Conservation (phyloP, 2,113 vertebrate species). For the Isurus oxyrinchus region DNA sequence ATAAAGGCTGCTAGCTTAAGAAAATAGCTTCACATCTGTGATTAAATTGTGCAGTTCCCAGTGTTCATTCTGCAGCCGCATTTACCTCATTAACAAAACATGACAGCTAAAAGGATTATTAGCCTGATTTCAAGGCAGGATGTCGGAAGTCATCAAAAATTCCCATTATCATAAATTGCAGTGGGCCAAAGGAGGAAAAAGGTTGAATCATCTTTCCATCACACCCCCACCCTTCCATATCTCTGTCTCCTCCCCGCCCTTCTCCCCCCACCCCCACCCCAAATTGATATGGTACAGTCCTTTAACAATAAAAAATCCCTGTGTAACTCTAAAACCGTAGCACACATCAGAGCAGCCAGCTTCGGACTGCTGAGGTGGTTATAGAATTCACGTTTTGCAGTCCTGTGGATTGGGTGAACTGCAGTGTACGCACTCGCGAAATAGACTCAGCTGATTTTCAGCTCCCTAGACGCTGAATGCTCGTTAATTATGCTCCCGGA, state of each 20-base stretch:
- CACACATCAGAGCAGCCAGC: slow-evolving; percentile 71
- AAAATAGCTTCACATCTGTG: slow-evolving; percentile 67
- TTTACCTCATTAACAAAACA: slow-evolving; percentile 91
- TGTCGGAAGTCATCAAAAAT: slow-evolving; percentile 96
- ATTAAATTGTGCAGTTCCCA: slow-evolving; percentile 58
- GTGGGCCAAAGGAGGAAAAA: slow-evolving; percentile 54
- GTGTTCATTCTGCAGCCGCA: slow-evolving; percentile 66
- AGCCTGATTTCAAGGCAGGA: slow-evolving; percentile 85
- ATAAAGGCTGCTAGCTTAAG: slow-evolving; percentile 53
- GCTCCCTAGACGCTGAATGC: slow-evolving; percentile 42
- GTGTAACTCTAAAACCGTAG: slow-evolving; percentile 83
- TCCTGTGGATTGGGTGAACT: slow-evolving; percentile 42
- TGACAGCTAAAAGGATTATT: slow-evolving; percentile 94
- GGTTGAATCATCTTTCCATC: slow-evolving; percentile 61
- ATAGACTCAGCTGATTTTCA: slow-evolving; percentile 36
- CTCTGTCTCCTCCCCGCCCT: slow-evolving; percentile 37
- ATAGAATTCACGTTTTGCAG: slow-evolving; percentile 51
- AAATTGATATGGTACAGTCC: slow-evolving; percentile 81
- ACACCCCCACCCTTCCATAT: slow-evolving; percentile 55
- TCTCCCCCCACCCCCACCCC: slow-evolving; percentile 54
- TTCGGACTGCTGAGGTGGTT: slow-evolving; percentile 62
- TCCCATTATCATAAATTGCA: slow-evolving; percentile 95
- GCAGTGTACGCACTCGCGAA: slow-evolving; percentile 46
- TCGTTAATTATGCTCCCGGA: slow-evolving; percentile 59
- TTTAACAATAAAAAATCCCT: slow-evolving; percentile 96